These are phyloP conservation scores for Heliconius cydno DNA, from an alignment of 2,888 invertebrate genomes.

Conservation along the genomic window DNA sequence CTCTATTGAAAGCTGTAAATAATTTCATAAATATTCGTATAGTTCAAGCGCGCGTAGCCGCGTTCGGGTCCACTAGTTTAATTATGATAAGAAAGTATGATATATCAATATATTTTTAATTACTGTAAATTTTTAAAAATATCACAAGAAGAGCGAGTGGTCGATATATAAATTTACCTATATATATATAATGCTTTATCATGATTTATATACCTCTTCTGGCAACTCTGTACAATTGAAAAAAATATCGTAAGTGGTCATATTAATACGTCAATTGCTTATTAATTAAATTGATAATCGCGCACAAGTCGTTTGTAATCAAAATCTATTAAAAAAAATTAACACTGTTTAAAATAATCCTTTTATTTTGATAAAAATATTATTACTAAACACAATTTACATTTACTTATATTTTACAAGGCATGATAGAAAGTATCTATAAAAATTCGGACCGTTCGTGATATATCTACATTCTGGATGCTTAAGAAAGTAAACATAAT, in stretches of 20 bases:
- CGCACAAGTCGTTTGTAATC: no score
- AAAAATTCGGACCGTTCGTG: constrained; percentile 10
- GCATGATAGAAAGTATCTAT: not conserved
- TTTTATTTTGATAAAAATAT: no score
- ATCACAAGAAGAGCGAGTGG: not conserved
- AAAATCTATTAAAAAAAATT: no score
- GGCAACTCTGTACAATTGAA: no score
- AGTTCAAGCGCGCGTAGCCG: no score
- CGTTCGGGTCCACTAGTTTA: not conserved
- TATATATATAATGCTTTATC: not conserved
- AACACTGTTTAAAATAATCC: no score
- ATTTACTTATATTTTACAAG: not conserved
- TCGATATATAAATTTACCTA: not conserved
- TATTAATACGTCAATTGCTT: no score
- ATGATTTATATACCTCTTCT: not conserved
- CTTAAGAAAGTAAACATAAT: constrained; percentile 1
- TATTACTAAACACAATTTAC: no score
- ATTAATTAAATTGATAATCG: no score
- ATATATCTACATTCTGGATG: not conserved
- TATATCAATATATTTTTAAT: not conserved
- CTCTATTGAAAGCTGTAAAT: no score
- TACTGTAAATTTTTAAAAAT: not conserved
- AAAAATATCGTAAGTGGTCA: no score
- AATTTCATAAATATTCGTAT: no score
- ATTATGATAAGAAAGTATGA: not conserved